Conservation (phyloP, 1,140 invertebrate genomes). For the Rhopalosiphum maidis region DNA sequence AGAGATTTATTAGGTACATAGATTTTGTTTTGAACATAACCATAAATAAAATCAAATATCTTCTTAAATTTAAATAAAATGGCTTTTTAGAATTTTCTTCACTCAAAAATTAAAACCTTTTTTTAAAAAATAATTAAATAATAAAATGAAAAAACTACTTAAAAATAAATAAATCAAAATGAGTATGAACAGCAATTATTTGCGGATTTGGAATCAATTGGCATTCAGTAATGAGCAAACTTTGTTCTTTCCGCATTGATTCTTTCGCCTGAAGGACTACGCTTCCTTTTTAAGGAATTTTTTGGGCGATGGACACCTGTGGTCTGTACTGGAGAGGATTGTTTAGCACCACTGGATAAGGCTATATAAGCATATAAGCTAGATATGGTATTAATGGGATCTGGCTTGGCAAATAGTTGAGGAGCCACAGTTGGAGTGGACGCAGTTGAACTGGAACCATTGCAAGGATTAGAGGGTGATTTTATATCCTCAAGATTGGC, state of each 20-base stretch:
- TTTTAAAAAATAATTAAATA: conserved; percentile 26
- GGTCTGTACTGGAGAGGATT: conserved; percentile 75
- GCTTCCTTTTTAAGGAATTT: conserved; percentile 74
- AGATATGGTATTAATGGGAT: conserved; percentile 82
- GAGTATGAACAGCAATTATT: conserved; percentile 20
- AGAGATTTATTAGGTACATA: neutral
- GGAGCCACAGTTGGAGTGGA: conserved; percentile 74
- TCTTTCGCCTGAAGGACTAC: conserved; percentile 70
- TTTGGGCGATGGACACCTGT: conserved; percentile 80
- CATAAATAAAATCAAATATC: neutral
- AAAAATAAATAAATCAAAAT: conserved; percentile 1
- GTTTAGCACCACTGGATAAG: conserved; percentile 65
- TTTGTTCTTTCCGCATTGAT: conserved; percentile 82
- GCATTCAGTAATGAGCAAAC: conserved; percentile 83
- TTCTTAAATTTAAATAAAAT: conserved; percentile 30
- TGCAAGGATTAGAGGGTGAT: conserved; percentile 62
- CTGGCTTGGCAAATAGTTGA: conserved; percentile 88
- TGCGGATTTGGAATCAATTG: conserved; percentile 32
- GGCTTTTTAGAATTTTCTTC: neutral
- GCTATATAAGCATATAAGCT: conserved; percentile 70
- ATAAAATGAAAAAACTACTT: conserved; percentile 5
- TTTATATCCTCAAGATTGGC: conserved; percentile 89
- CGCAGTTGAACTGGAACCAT: conserved; percentile 64
- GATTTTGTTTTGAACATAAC: neutral
- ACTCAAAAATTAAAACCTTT: neutral